Conservation (phyloP, 2,888 invertebrate species). For the Hemithea aestivaria region DNA sequence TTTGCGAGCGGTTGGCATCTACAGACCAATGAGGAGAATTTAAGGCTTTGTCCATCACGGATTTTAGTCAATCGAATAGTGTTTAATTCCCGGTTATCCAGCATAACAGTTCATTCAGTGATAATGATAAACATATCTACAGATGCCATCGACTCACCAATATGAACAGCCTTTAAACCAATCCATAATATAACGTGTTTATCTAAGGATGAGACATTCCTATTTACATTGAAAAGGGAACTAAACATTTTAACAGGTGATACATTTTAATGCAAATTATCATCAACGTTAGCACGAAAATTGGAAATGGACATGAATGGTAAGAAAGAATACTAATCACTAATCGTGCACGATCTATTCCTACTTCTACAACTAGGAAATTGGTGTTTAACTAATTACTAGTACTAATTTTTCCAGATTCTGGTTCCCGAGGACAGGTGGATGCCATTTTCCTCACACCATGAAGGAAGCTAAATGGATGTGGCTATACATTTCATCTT, state of each 20-base stretch:
- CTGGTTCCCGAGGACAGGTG: constrained; percentile 34
- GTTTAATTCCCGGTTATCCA: too few relatives aligned
- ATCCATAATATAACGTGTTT: constrained; percentile 16
- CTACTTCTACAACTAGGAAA: too few relatives aligned
- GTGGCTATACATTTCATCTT: constrained; percentile 33
- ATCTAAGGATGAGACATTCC: constrained; percentile 26
- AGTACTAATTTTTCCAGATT: constrained; percentile 25
- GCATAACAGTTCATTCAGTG: too few relatives aligned
- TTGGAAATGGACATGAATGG: constrained; percentile 30
- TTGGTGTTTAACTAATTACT: too few relatives aligned
- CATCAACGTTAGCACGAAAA: constrained; percentile 37
- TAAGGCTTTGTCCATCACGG: too few relatives aligned
- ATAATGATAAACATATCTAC: too few relatives aligned
- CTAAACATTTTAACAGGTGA: constrained; percentile 18
- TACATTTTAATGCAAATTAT: constrained; percentile 17
- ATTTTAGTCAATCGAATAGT: too few relatives aligned
- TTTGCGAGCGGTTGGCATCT: too few relatives aligned
- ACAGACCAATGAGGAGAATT: too few relatives aligned
- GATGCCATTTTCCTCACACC: constrained; percentile 34
- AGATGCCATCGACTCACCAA: too few relatives aligned
- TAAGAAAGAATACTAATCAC: constrained; percentile 23
- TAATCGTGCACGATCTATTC: constrained; percentile 3
- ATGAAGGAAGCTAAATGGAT: constrained; percentile 51
- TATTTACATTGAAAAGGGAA: constrained; percentile 33
- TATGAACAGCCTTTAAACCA: too few relatives aligned